Conservation (phyloP, 2,888 invertebrate genomes). For the Megastigmus dorsalis region DNA sequence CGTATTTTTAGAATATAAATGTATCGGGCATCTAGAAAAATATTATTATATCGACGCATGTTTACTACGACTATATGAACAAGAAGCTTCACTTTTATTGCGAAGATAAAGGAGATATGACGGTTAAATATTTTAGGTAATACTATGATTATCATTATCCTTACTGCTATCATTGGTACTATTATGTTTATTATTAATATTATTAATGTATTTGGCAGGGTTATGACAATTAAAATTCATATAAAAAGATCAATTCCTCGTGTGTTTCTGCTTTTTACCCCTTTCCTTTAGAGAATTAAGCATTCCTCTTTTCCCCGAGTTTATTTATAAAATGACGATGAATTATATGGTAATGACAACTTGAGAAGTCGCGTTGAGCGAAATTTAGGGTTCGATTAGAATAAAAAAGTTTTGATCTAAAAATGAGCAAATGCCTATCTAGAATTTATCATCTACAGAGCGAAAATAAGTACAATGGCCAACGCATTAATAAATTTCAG, state of each 20-base stretch:
- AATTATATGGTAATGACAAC: no score
- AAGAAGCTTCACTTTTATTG: slow-evolving; percentile 52
- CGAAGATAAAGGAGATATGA: slow-evolving; percentile 60
- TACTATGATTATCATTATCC: slow-evolving; percentile 63
- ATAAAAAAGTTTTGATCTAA: no score
- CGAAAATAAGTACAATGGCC: no score
- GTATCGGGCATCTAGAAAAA: slow-evolving; percentile 54
- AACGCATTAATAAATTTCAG: not conserved
- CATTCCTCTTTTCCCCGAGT: no score
- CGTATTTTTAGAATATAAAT: slow-evolving; percentile 53
- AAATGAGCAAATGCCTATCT: no score
- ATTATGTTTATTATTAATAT: slow-evolving; percentile 66
- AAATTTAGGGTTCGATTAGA: no score
- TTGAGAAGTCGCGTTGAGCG: no score
- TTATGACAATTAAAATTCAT: slow-evolving; percentile 71
- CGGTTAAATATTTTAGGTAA: slow-evolving; percentile 71
- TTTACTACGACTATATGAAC: slow-evolving; percentile 46
- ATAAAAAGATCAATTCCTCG: slow-evolving; percentile 56
- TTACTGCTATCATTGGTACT: slow-evolving; percentile 63
- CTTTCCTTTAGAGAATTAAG: not conserved
- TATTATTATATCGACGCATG: slow-evolving; percentile 48
- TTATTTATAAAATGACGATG: no score
- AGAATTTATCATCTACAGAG: no score
- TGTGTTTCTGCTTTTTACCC: not conserved
- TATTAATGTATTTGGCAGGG: slow-evolving; percentile 74